A percentile compares a stretch with the other conserved stretches of the same genome.
phyloP scores from a whole-genome alignment of 2,113 vertebrate genomes.

The Cranoglanis bouderius region DNA sequence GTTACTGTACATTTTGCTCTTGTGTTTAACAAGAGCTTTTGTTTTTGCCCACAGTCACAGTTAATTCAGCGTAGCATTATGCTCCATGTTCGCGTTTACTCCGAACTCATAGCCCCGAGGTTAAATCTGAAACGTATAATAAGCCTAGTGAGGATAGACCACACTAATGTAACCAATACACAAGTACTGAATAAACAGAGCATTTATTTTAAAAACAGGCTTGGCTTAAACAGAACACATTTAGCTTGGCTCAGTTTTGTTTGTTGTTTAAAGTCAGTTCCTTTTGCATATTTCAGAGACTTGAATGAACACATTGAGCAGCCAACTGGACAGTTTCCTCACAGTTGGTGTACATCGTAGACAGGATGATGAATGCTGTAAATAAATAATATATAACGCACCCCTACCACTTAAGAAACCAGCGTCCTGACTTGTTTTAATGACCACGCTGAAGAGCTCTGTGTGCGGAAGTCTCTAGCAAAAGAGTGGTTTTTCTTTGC shows the following conservation, averaged over 20 bases:
- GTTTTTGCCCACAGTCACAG: neutral
- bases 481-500: neutral
- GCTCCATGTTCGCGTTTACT: neutral
- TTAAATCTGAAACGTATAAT: neutral
- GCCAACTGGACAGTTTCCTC: neutral
- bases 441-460: neutral
- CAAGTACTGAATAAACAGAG: neutral
- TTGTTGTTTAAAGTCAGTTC: too few species aligned
- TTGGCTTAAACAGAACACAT: neutral
- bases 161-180: too few species aligned
- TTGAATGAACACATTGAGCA: neutral
- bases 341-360: neutral
- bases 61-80: neutral
- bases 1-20: fast-evolving
- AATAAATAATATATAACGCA: neutral
- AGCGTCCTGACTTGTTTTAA: neutral
- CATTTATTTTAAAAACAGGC: neutral
- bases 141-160: neutral
- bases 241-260: neutral
- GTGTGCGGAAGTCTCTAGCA: neutral
- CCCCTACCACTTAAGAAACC: too few species aligned
- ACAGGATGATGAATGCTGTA: neutral
- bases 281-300: neutral
- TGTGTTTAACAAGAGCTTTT: too few species aligned
- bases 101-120: neutral